phyloP scores from a whole-genome alignment of 2,113 vertebrate species.

The Atractosteus spatula region DNA sequence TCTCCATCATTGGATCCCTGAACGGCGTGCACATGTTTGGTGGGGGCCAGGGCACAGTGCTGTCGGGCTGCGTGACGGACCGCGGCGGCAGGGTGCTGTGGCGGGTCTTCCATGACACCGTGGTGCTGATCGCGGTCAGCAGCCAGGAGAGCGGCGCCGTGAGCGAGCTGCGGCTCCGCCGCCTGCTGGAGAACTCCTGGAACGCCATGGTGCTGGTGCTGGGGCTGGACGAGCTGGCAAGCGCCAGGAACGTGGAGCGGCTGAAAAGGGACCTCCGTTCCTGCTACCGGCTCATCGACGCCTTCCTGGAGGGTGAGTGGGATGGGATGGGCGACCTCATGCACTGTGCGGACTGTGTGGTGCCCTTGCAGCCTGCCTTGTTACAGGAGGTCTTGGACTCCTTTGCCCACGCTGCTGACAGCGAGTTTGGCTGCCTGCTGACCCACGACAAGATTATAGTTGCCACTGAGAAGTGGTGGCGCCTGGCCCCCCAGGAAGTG shows the following conservation, averaged over 20 bases:
- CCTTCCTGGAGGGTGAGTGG: slow-evolving; percentile 63
- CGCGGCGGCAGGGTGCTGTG: slow-evolving; percentile 73
- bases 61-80: slow-evolving; percentile 72
- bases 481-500: slow-evolving; percentile 73
- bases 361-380: slow-evolving; percentile 56
- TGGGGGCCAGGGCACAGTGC: slow-evolving; percentile 69
- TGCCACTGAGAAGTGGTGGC: slow-evolving; percentile 87
- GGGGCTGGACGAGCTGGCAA: slow-evolving; percentile 79
- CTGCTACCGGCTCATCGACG: slow-evolving; percentile 79
- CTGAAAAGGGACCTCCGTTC: slow-evolving; percentile 83
- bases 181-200: slow-evolving; percentile 82
- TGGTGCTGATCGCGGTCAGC: slow-evolving; percentile 81
- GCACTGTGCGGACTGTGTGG: slow-evolving; percentile 76
- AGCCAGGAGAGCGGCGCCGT: slow-evolving; percentile 54
- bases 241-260: slow-evolving; percentile 79
- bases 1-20: slow-evolving; percentile 85
- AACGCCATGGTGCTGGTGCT: slow-evolving; percentile 85
- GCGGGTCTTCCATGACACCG: slow-evolving; percentile 81
- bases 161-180: slow-evolving; percentile 62
- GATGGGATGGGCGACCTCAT: slow-evolving; percentile 78
- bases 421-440: slow-evolving; percentile 76
- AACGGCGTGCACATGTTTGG: slow-evolving; percentile 93
- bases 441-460: slow-evolving; percentile 64
- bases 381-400: slow-evolving; percentile 74
- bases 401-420: slow-evolving; percentile 70